Base-by-base conservation (phyloP, 2,113 vertebrate species). In the Heterotis niloticus region DNA sequence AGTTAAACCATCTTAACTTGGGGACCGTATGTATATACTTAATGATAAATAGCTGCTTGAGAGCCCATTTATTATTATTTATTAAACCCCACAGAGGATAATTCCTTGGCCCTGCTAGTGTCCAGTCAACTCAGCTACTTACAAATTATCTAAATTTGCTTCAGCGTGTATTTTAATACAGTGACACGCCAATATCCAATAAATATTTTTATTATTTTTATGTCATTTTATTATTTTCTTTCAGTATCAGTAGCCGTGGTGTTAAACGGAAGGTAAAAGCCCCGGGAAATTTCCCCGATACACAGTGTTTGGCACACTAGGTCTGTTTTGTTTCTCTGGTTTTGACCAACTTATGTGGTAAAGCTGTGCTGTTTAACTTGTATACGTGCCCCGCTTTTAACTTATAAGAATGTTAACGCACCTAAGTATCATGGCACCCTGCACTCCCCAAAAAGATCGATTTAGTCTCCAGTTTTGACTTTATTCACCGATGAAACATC, bases 91-190 rank as follows among this genome's bases (percentile, higher is more conserved):
- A 44, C 34, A 44, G 3, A 44, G 7, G 34, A 44, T 44, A 44
- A 44, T 2, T 2, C 7, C 34, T 44, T 44, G 34, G 7, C 7
- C 2, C 7, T 44, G 34, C 7, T 44, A 7, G 2, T 44, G 34
- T 44, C 34, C 34, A 44, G 34, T 44, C 34, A n/a, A n/a, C n/a
- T n/a, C 34, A 44, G 34, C 34, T 44, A 2, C 34, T 7, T 44
- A 44, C 7, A 44, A 65, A 34, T 64, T 68, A 59, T 64, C 71
- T 44, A 70, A 56, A 78, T 78, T 78, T 64, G 74, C 44, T 65
- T 75, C 56, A 70, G 60, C 28, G 56, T 20, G n/a, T 28, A 76
- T 44, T 44, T 2, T 44, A 44, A 59, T 82, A 71, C 65, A 82
- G 75, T 65, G 70, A 52, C 10, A 69, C 16, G 52, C 44, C 4